Evolutionary conservation across 2,797 vertebrate genomes (phyloP), one percentile per base, ranked within the genome.

Genomic region (Leuciscus waleckii): DNA sequence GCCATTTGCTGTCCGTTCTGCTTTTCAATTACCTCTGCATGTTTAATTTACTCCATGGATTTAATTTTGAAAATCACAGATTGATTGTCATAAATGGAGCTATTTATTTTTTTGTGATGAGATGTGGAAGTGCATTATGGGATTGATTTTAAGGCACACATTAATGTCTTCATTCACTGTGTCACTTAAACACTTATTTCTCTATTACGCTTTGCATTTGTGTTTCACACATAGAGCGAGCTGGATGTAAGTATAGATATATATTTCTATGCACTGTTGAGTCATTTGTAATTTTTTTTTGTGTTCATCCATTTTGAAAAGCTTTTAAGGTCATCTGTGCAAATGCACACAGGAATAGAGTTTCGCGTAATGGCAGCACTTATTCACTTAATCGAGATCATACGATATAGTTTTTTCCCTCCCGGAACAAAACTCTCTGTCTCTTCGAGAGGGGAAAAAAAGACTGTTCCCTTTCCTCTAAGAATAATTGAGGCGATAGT

Each of bases 401-500:
- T 83, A 83, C 84, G 61, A 80, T 84, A 82, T 75, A 75, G 39
- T 86, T 88, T 86, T 79, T 83, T 69, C 39, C 8, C 63, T 78
- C 49, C 49, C 49, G 2, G 74, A 69, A 79, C 84, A 86, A 84
- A 87, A 82, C 68, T 85, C 88, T 69, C 41, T 77, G 85, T 90
- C 91, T 91, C 90, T 89, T 91, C 69, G 17, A 14, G 26, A 13
- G 61, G 6, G n/a, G 56, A 11, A n/a, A 4, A 46, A 67, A 67
- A 46, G 21, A 29, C 29, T n/a, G 56, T 78, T 91, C 91, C 89
- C 91, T 87, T 54, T 87, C 85, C 85, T 89, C 81, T 86, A 81
- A 58, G 93, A 94, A 93, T 95, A 96, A 96, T 95, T 94, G 94
- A 93, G 92, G 90, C 94, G 91, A 95, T 94, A 91, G 93, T 92